A percentile compares a stretch with the other conserved stretches of the same genome.
phyloP scores from a whole-genome alignment of 2,113 vertebrate genomes.

The Callaeas wilsoni region DNA sequence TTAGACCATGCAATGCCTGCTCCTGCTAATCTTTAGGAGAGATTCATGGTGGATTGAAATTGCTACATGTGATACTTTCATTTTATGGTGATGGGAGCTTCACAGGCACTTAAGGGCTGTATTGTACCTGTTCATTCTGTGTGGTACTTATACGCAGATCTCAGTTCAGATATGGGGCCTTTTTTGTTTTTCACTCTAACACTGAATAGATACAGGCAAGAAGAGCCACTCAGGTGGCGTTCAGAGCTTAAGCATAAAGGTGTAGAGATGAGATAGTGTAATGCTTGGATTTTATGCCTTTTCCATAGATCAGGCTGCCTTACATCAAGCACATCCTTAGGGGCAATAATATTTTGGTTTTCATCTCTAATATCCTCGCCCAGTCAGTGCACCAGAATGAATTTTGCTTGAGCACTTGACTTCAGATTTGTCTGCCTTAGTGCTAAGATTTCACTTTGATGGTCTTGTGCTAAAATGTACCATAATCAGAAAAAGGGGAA shows the following conservation, averaged over 20 bases:
- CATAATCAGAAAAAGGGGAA: background rate
- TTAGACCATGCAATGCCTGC: background rate
- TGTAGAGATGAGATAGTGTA: background rate
- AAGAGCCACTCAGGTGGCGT: background rate
- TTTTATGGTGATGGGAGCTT: background rate
- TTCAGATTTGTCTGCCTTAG: background rate
- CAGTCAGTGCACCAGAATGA: background rate
- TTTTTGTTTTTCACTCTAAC: background rate
- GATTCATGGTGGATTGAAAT: background rate
- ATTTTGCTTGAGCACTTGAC: background rate
- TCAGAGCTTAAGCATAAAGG: background rate
- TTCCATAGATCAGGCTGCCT: background rate
- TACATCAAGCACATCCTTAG: background rate
- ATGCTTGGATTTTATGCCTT: background rate
- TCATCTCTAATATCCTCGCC: background rate
- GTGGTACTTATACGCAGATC: fast-evolving
- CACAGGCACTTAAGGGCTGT: background rate
- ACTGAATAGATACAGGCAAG: background rate
- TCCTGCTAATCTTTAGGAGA: background rate
- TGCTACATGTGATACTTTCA: fast-evolving
- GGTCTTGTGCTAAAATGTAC: background rate
- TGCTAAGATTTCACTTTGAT: background rate
- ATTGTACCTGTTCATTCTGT: background rate
- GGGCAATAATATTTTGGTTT: background rate
- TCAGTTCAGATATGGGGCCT: background rate